Evolutionary conservation across 2,797 vertebrate species (phyloP).

Genomic region (Hydrophis major): DNA sequence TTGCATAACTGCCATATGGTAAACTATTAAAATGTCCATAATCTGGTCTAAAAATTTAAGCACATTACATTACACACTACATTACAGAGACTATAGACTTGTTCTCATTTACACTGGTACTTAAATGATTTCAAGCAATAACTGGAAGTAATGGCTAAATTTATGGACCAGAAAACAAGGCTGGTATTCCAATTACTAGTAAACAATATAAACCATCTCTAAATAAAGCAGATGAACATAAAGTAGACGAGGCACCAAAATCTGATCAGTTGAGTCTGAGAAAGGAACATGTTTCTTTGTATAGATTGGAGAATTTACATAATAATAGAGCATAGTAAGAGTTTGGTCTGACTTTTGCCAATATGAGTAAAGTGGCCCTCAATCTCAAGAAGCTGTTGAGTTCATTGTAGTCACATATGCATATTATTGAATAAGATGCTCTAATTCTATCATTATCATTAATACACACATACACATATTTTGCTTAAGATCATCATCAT

Average conservation of each 20-base stretch:
- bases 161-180: slow-evolving; percentile 56
- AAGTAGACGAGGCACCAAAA: background rate
- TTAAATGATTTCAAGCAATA: slow-evolving; percentile 38
- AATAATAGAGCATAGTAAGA: background rate
- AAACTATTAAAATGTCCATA: background rate
- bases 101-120: background rate
- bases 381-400: no score
- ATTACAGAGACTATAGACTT: background rate
- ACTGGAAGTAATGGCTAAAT: slow-evolving; percentile 37
- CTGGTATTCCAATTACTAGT: slow-evolving; percentile 54
- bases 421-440: background rate
- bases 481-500: background rate
- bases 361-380: background rate
- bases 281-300: background rate
- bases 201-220: slow-evolving; percentile 49
- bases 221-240: slow-evolving; percentile 43
- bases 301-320: background rate
- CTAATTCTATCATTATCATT: background rate
- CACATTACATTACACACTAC: background rate
- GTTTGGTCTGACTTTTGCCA: background rate
- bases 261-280: background rate
- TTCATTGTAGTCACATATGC: background rate
- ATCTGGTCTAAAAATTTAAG: background rate
- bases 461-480: background rate
- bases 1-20: background rate